Percentiles rank a stretch among this genome's conserved stretches.
Conservation (phyloP, 2,888 invertebrate species). For the Azorinus chamasolen region DNA sequence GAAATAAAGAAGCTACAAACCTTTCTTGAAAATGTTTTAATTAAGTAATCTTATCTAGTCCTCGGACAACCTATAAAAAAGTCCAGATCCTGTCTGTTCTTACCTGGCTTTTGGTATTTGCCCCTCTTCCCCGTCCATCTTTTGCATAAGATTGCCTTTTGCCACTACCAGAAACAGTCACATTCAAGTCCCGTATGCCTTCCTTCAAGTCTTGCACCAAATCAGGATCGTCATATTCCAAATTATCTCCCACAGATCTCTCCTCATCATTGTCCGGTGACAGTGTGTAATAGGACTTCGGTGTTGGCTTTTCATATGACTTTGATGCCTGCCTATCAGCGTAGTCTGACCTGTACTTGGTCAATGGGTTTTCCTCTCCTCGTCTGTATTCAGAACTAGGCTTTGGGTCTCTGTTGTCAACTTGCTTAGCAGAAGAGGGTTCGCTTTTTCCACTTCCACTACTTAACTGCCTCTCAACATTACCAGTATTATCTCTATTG, state of each 20-base stretch:
- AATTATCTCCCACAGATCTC: constrained; percentile 14
- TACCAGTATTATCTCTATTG: background rate
- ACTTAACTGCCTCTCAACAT: background rate
- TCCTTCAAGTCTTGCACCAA: constrained; percentile 11
- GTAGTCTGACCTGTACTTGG: background rate
- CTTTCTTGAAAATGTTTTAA: too few relatives aligned
- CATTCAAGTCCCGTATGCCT: constrained; percentile 44
- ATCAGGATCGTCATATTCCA: constrained; percentile 34
- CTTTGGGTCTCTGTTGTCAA: background rate
- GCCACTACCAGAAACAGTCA: constrained; percentile 48
- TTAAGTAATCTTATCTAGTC: too few relatives aligned
- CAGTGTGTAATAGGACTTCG: constrained; percentile 59
- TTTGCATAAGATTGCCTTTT: constrained; percentile 41
- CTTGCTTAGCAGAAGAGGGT: background rate
- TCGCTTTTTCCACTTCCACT: background rate
- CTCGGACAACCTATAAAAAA: too few relatives aligned
- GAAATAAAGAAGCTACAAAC: too few relatives aligned
- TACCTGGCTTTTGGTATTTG: constrained; percentile 9
- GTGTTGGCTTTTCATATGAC: constrained; percentile 48
- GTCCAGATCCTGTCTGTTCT: too few relatives aligned
- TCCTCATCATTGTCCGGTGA: constrained; percentile 55
- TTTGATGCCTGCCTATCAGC: background rate
- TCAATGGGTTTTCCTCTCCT: too few relatives aligned
- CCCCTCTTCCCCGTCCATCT: constrained; percentile 18
- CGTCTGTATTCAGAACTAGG: too few relatives aligned